Percentiles rank a stretch among this genome's conserved stretches.
Evolutionary conservation across 53 echinoderm and acorn worm species (phyloP).

Genomic region (Patiria pectinifera): DNA sequence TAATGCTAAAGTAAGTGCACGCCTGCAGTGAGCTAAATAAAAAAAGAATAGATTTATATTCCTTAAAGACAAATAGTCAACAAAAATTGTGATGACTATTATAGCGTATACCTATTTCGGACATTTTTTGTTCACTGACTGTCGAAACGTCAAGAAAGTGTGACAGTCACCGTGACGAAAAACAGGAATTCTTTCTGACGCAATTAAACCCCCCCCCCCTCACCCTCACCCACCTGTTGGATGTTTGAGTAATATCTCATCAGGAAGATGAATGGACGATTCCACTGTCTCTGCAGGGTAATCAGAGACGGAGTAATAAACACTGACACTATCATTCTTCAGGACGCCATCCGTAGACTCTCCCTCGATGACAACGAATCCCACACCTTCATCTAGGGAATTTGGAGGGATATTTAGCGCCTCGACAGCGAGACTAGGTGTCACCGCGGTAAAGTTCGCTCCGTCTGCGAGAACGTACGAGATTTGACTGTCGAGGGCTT

Average conservation of each 20-base stretch:
- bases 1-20: too few species aligned
- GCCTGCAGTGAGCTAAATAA: too few species aligned
- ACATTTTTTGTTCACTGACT: too few species aligned
- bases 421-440: background rate
- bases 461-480: conserved; percentile 9
- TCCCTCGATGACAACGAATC: background rate
- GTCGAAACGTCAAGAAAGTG: too few species aligned
- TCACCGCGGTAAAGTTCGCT: background rate
- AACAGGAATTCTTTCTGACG: too few species aligned
- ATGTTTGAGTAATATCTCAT: background rate
- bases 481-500: background rate
- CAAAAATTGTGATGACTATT: too few species aligned
- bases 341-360: background rate
- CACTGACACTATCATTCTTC: background rate
- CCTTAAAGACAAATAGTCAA: too few species aligned
- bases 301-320: background rate
- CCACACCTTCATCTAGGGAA: background rate
- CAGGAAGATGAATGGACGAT: background rate
- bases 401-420: background rate
- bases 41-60: too few species aligned
- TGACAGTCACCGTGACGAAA: too few species aligned
- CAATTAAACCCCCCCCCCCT: too few species aligned
- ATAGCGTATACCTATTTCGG: too few species aligned
- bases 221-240: background rate
- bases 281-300: background rate